These are phyloP conservation scores for Antheraea yamamai DNA, from an alignment of 2,888 invertebrate species.

Conservation along the genomic window DNA sequence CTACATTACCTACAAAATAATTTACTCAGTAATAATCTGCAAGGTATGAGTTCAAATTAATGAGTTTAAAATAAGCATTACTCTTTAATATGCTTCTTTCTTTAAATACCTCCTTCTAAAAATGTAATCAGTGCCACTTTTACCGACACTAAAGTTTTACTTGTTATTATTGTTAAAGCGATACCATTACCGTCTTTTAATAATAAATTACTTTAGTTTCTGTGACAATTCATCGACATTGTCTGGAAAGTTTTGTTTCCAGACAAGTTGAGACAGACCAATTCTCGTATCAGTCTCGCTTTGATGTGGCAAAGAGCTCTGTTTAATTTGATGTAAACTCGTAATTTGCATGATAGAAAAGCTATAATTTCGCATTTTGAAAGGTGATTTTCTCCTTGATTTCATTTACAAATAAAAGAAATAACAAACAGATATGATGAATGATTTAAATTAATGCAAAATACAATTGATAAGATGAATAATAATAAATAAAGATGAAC, in stretches of 20 bases:
- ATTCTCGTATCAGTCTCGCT: constrained; percentile 6
- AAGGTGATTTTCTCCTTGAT: background rate
- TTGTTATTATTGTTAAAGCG: background rate
- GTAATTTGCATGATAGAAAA: background rate
- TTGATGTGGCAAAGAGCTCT: background rate
- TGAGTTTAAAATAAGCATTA: too few relatives aligned
- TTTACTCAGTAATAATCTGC: too few relatives aligned
- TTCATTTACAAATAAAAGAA: background rate
- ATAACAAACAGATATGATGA: too few relatives aligned
- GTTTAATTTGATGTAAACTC: background rate
- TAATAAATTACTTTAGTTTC: constrained; percentile 6
- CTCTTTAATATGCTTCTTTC: too few relatives aligned
- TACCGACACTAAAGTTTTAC: background rate
- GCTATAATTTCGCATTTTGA: background rate
- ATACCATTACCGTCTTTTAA: background rate
- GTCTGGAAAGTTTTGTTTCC: constrained; percentile 12
- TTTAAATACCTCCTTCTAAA: background rate
- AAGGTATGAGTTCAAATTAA: too few relatives aligned
- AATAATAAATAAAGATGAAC: too few relatives aligned
- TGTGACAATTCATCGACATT: background rate
- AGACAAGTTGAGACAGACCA: background rate
- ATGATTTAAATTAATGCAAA: background rate
- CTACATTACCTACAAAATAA: too few relatives aligned
- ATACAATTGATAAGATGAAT: too few relatives aligned
- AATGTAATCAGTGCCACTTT: background rate